Evolutionary conservation across 2,888 invertebrate genomes (phyloP), one percentile per base, ranked within the genome.

Genomic region (Netelia virgata): DNA sequence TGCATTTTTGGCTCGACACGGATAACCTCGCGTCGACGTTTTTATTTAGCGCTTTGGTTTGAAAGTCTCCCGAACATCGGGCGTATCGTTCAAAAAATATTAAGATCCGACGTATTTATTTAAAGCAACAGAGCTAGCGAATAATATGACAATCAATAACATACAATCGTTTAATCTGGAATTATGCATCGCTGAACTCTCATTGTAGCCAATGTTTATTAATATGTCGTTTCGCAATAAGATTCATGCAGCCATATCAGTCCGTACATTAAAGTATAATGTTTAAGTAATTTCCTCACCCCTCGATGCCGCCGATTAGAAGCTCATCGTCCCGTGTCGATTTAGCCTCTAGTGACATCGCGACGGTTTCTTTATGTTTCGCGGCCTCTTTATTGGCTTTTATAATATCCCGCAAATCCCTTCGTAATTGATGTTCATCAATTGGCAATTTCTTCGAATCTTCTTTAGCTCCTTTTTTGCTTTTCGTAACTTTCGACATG

Each of bases 271-370:
- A 55, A 55, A 55, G 18, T 55, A 47, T 47, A 14, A 47, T 14
- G 18, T 75, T 63, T 50, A 69, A 63, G 61, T 64, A 61, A 47
- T 10, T 9, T 10, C 86, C 91, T 90, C 78, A 93, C 94, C 94
- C 94, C 84, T 94, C 94, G 41, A 94, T 86, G 3, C 94, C 94
- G 10, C 92, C 93, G 41, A 94, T 90, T 66, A 91, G 88, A 28
- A 91, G 86, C 6, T 92, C 90, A 66, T 91, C 88, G 1, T 86
- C 83, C 14, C 85, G 50, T 11, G 50, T 83, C 8, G 81, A 69
- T 72, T 84, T 79, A 16, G 63, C 63, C 36, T 82, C 77, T 18
- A 68, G 47, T n/a, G 77, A 57, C 61, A 80, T 86, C 11, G 59
- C 79, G 50, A 64, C 28, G 53, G 41, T 55, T 70, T 81, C 43